Conservation (phyloP, 64 coral and sea anemone species). For the Stichodactyla mertensii region DNA sequence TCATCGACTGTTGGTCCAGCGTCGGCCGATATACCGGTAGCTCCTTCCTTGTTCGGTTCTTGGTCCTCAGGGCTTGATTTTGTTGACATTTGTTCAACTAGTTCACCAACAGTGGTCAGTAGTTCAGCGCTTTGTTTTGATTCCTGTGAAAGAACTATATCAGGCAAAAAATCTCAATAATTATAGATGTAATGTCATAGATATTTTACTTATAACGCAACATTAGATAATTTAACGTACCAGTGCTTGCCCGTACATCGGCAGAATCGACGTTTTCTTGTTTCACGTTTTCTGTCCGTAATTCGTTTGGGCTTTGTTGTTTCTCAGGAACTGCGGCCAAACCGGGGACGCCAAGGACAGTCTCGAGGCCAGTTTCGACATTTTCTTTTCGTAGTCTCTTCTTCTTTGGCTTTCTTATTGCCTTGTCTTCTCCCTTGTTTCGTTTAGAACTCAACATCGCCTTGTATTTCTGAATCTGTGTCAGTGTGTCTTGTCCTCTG, state of each 20-base stretch:
- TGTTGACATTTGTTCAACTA: not conserved
- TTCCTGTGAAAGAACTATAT: not conserved
- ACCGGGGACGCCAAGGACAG: not conserved
- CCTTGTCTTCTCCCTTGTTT: not conserved
- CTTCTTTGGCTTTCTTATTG: not conserved
- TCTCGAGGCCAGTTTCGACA: not conserved
- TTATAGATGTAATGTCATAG: not conserved
- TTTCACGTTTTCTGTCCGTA: not conserved
- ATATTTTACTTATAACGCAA: not conserved
- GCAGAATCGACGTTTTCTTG: not conserved
- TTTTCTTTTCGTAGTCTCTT: slow-evolving; percentile 5
- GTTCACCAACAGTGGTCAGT: not conserved
- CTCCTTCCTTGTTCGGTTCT: not conserved
- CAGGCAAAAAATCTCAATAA: not conserved
- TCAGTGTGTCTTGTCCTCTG: not conserved
- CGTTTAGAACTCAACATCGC: not conserved
- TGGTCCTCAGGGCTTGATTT: not conserved
- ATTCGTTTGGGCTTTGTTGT: not conserved
- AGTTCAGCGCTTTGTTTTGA: not conserved
- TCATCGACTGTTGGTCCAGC: not conserved
- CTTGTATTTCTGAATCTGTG: slow-evolving; percentile 19
- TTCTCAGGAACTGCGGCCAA: not conserved
- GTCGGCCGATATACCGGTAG: not conserved
- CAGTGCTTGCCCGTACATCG: not conserved
- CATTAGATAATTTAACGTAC: not conserved